phyloP scores from a whole-genome alignment of 2,113 vertebrate species.

The Electrona antarctica region DNA sequence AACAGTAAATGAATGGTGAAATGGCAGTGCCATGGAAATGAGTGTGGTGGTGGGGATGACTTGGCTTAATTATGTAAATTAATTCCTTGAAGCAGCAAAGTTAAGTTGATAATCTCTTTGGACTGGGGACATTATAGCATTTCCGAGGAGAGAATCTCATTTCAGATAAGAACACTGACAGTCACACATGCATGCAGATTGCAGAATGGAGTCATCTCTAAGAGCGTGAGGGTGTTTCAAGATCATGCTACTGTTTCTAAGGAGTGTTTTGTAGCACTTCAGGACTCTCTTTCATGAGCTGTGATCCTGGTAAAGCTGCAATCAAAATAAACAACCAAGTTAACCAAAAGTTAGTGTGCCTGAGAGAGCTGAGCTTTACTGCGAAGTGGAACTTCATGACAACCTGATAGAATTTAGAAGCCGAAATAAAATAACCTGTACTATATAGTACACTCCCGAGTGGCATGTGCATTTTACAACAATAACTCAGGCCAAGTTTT shows the following conservation, averaged over 20 bases:
- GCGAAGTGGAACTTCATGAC: conserved; percentile 46
- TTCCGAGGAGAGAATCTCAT: conserved; percentile 65
- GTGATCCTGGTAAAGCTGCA: conserved; percentile 38
- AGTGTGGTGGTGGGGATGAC: conserved; percentile 48
- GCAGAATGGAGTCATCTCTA: conserved; percentile 59
- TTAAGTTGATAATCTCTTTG: conserved; percentile 78
- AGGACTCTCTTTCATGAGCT: conserved; percentile 25
- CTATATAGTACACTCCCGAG: conserved; percentile 19
- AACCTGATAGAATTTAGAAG: conserved; percentile 54
- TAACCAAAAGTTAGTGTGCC: conserved; percentile 50
- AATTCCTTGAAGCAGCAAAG: conserved; percentile 76
- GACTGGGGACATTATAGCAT: conserved; percentile 71
- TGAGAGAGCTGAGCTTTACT: conserved; percentile 34
- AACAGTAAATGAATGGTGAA: conserved; percentile 72
- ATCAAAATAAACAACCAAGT: conserved; percentile 49
- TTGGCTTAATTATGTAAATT: conserved; percentile 80
- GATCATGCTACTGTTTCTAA: conserved; percentile 39
- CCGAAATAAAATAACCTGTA: conserved; percentile 47
- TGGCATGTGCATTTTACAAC: conserved; percentile 42
- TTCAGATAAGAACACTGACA: conserved; percentile 68
- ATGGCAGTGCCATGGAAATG: conserved; percentile 62
- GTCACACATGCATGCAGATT: conserved; percentile 40
- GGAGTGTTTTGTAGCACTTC: not conserved
- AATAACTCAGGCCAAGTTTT: conserved; percentile 22
- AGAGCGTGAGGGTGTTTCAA: conserved; percentile 52